These are phyloP conservation scores for Trachelus tabidus DNA, from an alignment of 2,888 invertebrate genomes.

Conservation along the genomic window DNA sequence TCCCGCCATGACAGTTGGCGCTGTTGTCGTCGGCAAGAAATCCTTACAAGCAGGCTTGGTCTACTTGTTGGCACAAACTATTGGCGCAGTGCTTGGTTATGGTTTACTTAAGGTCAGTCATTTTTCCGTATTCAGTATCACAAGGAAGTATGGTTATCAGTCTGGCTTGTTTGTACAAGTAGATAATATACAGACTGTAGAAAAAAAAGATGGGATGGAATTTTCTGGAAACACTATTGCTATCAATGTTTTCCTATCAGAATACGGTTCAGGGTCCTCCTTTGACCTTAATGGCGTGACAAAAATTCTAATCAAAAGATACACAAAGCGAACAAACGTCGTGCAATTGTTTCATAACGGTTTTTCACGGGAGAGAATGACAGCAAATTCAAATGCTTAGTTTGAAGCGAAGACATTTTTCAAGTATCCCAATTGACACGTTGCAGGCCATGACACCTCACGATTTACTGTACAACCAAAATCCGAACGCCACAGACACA, in stretches of 20 bases:
- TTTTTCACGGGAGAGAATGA: neutral
- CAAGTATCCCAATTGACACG: neutral
- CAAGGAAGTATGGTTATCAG: neutral
- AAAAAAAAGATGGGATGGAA: neutral
- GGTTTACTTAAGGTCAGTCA: constrained; percentile 59
- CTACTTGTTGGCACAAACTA: constrained; percentile 57
- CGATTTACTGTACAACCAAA: constrained; percentile 27
- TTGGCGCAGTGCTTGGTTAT: constrained; percentile 60
- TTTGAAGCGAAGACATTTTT: neutral
- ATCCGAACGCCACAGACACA: constrained; percentile 13
- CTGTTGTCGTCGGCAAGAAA: constrained; percentile 60
- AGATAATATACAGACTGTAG: neutral
- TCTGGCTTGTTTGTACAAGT: neutral
- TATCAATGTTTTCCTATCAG: neutral
- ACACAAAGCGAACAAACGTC: neutral
- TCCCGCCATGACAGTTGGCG: constrained; percentile 62
- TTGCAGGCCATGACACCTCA: constrained; percentile 57
- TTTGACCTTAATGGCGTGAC: neutral
- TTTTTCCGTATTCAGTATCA: neutral
- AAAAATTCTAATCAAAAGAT: neutral
- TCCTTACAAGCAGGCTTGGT: constrained; percentile 52
- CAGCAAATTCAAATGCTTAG: neutral
- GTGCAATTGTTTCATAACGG: neutral
- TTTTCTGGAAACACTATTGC: neutral
- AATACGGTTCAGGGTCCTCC: neutral